These are phyloP conservation scores for Hirundo rustica DNA, from an alignment of 2,797 vertebrate genomes.

Conservation along the genomic window DNA sequence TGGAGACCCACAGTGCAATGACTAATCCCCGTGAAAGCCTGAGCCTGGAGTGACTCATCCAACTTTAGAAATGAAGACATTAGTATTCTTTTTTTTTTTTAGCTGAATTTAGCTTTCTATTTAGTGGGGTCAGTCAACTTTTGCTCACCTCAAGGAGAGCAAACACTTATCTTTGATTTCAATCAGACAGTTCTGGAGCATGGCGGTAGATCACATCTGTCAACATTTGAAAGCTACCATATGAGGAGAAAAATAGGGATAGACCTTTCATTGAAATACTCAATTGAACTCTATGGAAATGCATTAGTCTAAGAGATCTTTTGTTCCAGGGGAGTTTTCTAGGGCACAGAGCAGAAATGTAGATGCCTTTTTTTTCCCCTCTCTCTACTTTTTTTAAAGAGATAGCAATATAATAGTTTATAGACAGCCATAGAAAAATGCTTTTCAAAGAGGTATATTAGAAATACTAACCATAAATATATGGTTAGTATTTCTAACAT, in stretches of 20 bases:
- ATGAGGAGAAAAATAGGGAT: neutral
- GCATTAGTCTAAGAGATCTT: conserved; percentile 7
- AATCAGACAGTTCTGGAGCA: neutral
- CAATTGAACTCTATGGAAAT: conserved; percentile 2
- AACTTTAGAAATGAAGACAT: neutral
- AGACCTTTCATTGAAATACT: conserved; percentile 9
- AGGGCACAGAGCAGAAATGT: neutral
- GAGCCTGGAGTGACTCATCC: neutral
- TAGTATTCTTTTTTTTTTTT: neutral
- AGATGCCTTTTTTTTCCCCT: neutral
- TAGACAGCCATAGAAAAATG: neutral
- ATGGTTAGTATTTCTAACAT: neutral
- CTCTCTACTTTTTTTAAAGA: neutral
- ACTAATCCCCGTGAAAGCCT: neutral
- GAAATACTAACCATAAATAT: too few relatives aligned
- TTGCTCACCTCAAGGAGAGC: neutral
- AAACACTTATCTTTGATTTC: conserved; percentile 1
- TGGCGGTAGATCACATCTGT: neutral
- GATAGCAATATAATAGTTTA: neutral
- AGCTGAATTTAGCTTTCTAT: conserved; percentile 3
- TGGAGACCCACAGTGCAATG: neutral
- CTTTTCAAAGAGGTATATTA: neutral
- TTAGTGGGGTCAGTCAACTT: neutral
- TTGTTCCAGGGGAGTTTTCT: neutral
- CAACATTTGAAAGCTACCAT: neutral